Evolutionary conservation across 2,113 vertebrate species (phyloP), one percentile per base, ranked within the genome.

Genomic region (Aix galericulata): DNA sequence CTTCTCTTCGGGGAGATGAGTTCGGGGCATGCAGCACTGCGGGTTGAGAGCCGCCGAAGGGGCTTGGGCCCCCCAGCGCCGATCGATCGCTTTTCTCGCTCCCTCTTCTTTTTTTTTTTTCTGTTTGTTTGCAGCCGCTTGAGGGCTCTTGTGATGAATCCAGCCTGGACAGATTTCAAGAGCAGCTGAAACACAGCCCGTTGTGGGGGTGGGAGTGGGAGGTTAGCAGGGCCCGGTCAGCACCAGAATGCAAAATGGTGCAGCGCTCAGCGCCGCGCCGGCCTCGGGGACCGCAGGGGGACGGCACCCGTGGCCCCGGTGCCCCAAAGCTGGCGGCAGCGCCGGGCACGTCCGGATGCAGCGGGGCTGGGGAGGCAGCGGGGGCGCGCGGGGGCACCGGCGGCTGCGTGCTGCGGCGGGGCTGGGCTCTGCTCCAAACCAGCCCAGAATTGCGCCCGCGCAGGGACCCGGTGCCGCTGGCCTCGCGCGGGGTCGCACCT

Each of bases 141-240:
- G 96, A 94, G 96, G 96, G 96, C 96, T 93, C 96, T 96, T 96
- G 96, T 96, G 96, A 96, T 96, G 96, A 92, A 95, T 96, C 95
- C 96, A 91, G 95, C 91, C 94, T 93, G 96, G 95, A 96, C 92
- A 72, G 80, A 93, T 92, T 96, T 97, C 96, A 94, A 89, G 91
- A 93, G 79, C 88, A 94, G 92, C 96, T 97, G 96, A 96, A 97
- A 92, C 53, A 62, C 88, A 88, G 94, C 95, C 92, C 73, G 77
- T 86, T 89, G 94, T 94, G 96, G 95, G 95, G 96, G 96, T 95
- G 96, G 96, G 92, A 95, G 88, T 75, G 94, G 87, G 95, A 95
- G 96, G 95, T 89, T 94, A 95, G 91, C 10, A 21, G 86, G 95
- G 88, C 95, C 74, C 32, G 77, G 88, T 91, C 94, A 95, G 91